These are phyloP conservation scores for Phoenicopterus ruber DNA, from an alignment of 2,113 vertebrate species.

Conservation along the genomic window DNA sequence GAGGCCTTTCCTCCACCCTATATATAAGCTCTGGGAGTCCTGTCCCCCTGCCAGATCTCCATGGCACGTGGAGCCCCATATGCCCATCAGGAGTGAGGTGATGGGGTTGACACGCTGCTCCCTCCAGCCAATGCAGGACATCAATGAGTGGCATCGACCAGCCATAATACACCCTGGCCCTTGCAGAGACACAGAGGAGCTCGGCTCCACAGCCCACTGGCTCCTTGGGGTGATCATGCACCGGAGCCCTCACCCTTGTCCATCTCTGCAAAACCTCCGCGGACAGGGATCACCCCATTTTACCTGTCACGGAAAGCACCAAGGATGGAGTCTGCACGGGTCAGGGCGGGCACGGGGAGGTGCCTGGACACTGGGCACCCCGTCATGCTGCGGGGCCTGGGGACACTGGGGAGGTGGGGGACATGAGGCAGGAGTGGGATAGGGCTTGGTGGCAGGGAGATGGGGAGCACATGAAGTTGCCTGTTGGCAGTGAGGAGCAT, in stretches of 20 bases:
- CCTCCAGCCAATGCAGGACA: neutral
- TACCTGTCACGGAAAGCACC: neutral
- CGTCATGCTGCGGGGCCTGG: fast-evolving
- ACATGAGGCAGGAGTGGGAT: neutral
- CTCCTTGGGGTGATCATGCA: neutral
- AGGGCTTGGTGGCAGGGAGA: neutral
- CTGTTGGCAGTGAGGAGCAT: neutral
- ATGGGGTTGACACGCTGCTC: fast-evolving
- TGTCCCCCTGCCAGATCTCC: fast-evolving
- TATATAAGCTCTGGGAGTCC: fast-evolving
- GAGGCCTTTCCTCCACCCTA: neutral
- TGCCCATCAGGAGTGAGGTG: neutral
- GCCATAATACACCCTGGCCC: fast-evolving
- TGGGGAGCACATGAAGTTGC: neutral
- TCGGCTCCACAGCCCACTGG: fast-evolving
- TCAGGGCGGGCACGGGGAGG: neutral
- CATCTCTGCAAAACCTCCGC: fast-evolving
- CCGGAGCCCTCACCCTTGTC: neutral
- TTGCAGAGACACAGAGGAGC: fast-evolving
- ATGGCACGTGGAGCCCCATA: neutral
- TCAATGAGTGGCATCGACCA: neutral
- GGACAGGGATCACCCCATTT: neutral
- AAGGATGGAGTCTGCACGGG: neutral
- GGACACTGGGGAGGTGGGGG: fast-evolving
- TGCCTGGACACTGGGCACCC: neutral